A percentile compares a stretch with the other conserved stretches of the same genome.
phyloP scores from a whole-genome alignment of 2,113 vertebrate species.

The Apodemus sylvaticus region DNA sequence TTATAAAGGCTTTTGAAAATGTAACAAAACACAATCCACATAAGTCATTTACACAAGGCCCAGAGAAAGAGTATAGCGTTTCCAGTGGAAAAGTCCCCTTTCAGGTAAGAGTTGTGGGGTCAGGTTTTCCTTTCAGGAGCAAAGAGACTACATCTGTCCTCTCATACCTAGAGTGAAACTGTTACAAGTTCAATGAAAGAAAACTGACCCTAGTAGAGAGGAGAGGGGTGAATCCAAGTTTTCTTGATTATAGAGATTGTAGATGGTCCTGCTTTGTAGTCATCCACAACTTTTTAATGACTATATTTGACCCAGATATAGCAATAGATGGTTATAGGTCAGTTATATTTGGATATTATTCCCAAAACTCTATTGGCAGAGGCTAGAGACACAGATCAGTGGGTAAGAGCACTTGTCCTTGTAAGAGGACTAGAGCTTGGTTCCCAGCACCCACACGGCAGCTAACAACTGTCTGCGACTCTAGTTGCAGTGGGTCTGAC shows the following conservation, averaged over 20 bases:
- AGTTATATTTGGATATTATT: not conserved
- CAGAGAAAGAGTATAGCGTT: not conserved
- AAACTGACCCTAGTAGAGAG: not conserved
- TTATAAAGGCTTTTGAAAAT: not conserved
- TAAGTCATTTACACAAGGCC: not conserved
- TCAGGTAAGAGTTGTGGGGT: not conserved
- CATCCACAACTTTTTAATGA: not conserved
- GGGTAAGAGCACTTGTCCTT: not conserved
- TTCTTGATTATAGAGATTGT: not conserved
- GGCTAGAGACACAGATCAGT: not conserved
- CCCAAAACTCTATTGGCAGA: not conserved
- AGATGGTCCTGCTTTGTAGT: not conserved
- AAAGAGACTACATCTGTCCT: not conserved
- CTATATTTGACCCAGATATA: not conserved
- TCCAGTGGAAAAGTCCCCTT: not conserved
- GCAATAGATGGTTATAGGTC: not conserved
- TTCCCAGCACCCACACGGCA: not conserved
- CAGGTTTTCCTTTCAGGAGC: not conserved
- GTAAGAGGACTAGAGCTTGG: not conserved
- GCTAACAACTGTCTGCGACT: not conserved
- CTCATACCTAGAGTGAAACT: not conserved
- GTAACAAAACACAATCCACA: not conserved
- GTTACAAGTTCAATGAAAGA: not conserved
- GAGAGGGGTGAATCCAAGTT: not conserved
- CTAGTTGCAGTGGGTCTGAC: not conserved